Base-by-base conservation (phyloP, 2,888 invertebrate genomes). In the Cantharis nigra region DNA sequence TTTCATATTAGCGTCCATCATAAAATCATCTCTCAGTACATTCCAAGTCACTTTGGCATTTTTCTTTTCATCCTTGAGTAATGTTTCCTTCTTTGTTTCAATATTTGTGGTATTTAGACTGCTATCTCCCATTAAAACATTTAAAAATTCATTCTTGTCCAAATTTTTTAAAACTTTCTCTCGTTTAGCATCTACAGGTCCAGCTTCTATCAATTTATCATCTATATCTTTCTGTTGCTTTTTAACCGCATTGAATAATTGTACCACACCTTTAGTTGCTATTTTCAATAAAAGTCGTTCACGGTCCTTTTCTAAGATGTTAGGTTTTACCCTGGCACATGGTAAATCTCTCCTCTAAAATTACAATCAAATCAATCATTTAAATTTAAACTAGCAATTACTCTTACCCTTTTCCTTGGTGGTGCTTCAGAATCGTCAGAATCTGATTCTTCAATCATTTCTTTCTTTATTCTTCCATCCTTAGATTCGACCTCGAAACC, bases 251-350 rank as follows among this genome's bases (percentile, higher is more conserved):
- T 98, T 98, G 85, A 97, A 98, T 79, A 98, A 89, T 86, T 97
- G 97, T 0, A 98, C 97, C 0, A 97, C 97, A 84, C 97, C 98
- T 87, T 95, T 95, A 62, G 97, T 97, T 10, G 97, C 97, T 83
- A 97, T 95, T 91, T 94, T 96, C 49, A 93, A 90, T 70, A 98
- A 87, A 75, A 91, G 89, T 82, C 92, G 92, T 88, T 98, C 97
- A 81, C 93, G 91, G 74, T 95, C 95, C 83, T 92, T 93, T 82
- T 97, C 95, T 81, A 93, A 88, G 81, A 93, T 90, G 76, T 93
- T 92, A 65, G 97, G 97, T 89, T 95, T 97, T 0, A 92, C 88
- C 83, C 96, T 90, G 72, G 95, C 90, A 79, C 92, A 91, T 73
- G 93, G 89, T 84, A 91, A 90, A 71, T 91, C 91, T 85, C 90